Evolutionary conservation across 2,888 invertebrate genomes (phyloP).

Genomic region (Beris morrisii): DNA sequence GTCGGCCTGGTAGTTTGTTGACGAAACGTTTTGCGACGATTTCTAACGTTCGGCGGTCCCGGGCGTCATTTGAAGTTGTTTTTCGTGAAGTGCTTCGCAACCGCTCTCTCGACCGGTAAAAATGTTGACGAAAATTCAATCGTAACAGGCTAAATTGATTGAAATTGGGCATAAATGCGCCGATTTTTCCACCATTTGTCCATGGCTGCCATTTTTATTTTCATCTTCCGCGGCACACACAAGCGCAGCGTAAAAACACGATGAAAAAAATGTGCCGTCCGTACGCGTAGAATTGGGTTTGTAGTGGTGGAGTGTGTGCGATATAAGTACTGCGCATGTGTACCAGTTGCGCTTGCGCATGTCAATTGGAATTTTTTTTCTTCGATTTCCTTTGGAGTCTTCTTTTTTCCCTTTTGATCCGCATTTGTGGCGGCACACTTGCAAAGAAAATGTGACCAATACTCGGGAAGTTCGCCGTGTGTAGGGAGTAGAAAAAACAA

Average conservation of each 20-base stretch:
- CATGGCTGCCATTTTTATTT: slow-evolving; percentile 39
- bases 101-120: not conserved
- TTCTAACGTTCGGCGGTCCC: too few relatives aligned
- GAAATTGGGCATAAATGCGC: not conserved
- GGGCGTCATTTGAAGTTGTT: too few relatives aligned
- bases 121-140: not conserved
- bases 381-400: too few relatives aligned
- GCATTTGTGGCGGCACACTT: too few relatives aligned
- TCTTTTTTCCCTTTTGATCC: too few relatives aligned
- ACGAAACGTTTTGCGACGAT: too few relatives aligned
- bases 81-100: not conserved
- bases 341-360: slow-evolving; percentile 24
- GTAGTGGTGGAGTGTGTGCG: not conserved
- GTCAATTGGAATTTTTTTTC: not conserved
- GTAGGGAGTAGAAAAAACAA: slow-evolving; percentile 18
- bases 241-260: too few relatives aligned
- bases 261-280: too few relatives aligned
- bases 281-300: not conserved
- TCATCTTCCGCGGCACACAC: slow-evolving; percentile 11
- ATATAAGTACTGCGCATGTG: slow-evolving; percentile 13
- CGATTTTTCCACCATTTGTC: slow-evolving; percentile 17
- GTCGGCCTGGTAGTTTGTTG: too few relatives aligned
- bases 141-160: not conserved
- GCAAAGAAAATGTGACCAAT: too few relatives aligned
- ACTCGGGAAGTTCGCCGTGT: not conserved